Base-by-base conservation (phyloP, 1,140 invertebrate species). In the Harpegnathos saltator region DNA sequence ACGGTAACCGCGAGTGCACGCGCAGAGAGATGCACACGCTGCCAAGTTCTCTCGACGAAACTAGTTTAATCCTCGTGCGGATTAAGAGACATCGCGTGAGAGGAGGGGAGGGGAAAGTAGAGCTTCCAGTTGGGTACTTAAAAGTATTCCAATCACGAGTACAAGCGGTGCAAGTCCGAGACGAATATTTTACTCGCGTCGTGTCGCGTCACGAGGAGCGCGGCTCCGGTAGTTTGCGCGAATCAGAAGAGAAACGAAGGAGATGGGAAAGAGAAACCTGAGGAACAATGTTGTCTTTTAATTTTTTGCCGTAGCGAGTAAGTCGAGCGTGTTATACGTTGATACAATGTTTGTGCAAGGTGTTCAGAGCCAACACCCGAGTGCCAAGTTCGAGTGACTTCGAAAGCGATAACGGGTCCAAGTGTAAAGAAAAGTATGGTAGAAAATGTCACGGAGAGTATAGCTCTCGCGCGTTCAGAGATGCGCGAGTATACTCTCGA, bases 21-120 rank as follows among this genome's bases (percentile, higher is more conserved):
- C 58, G 24, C 24, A 14, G 15, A 29, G 29, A 58, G 44, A 15
- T 44, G 68, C 59, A 50, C 52, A 54, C 71, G 82, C 62, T 81
- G 65, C 84, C 87, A 85, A 91, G 83, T 92, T 91, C 82, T 86
- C 82, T 86, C 86, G 71, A 83, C 87, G 83, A 91, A 92, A 91
- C 90, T 92, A 88, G 89, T 92, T 91, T 91, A 92, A 92, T 92
- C 88, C 89, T 84, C 84, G 54, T 71, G 82, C 74, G 89, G 91
- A 91, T 91, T 91, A 92, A 92, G 85, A 84, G 85, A 90, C 86
- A 26, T 88, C 66, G 75, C 68, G 69, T 78, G 48, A 11, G 2
- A 38, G 58, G 3, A 9, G 12, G 9, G 15, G 44, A 4, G 33
- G 33, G 9, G 17, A 50, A 54, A 63, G 77, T 48, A 85, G 85